phyloP scores from a whole-genome alignment of 1,140 invertebrate species.

The Proctacanthus coquilletti region DNA sequence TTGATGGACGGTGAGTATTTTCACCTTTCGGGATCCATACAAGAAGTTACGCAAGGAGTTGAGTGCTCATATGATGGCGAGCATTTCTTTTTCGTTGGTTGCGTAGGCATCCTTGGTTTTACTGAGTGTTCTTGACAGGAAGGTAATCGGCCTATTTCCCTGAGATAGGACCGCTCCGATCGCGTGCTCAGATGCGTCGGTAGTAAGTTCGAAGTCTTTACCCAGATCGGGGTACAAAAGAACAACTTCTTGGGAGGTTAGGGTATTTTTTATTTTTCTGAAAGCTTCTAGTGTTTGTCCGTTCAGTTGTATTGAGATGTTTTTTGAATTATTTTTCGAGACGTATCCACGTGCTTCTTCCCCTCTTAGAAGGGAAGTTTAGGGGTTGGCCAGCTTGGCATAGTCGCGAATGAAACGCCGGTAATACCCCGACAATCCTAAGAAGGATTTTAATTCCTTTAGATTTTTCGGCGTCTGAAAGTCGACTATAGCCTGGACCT shows the following conservation, averaged over 20 bases:
- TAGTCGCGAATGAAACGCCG: conserved; percentile 6
- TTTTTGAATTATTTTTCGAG: conserved; percentile 2
- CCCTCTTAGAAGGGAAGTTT: conserved; percentile 6
- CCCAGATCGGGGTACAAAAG: conserved; percentile 18
- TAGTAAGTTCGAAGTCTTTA: conserved; percentile 14
- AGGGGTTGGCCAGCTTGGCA: conserved; percentile 5
- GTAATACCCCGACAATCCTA: conserved; percentile 6
- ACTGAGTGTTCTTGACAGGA: conserved; percentile 19
- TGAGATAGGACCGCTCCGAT: conserved; percentile 20
- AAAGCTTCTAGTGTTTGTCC: conserved; percentile 18
- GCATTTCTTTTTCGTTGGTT: conserved; percentile 18
- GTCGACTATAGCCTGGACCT: conserved; percentile 10
- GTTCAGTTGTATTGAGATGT: conserved; percentile 1
- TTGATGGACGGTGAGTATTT: conserved; percentile 21
- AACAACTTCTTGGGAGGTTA: conserved; percentile 24
- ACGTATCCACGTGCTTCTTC: conserved; percentile 2
- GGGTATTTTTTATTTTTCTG: conserved; percentile 22
- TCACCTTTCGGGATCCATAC: conserved; percentile 21
- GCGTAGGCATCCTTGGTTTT: conserved; percentile 14
- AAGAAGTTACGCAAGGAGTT: conserved; percentile 33
- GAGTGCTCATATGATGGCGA: conserved; percentile 33
- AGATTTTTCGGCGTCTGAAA: conserved; percentile 6
- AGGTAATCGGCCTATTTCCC: conserved; percentile 8
- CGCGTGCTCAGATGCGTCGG: conserved; percentile 12
- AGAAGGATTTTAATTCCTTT: conserved; percentile 7